A percentile compares a stretch with the other conserved stretches of the same genome.
Conservation (phyloP, 1,140 invertebrate species). For the Eumaeus atala region DNA sequence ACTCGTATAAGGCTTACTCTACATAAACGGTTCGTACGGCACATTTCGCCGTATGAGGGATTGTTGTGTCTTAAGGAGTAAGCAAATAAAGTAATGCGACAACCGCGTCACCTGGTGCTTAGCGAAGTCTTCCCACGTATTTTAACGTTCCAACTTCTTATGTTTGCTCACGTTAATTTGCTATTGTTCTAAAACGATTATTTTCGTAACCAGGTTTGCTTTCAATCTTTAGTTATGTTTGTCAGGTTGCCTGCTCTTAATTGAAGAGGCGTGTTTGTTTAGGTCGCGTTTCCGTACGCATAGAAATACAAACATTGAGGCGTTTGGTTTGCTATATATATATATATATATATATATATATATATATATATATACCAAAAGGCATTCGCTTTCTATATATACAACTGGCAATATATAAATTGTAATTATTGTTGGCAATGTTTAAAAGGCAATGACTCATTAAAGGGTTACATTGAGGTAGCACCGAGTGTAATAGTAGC, state of each 20-base stretch:
- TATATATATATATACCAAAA: too few relatives aligned
- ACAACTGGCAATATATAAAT: too few relatives aligned
- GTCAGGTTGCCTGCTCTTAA: not conserved
- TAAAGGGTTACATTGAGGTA: too few relatives aligned
- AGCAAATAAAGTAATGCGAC: conserved; percentile 53
- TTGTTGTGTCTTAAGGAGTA: conserved; percentile 45
- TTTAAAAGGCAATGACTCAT: too few relatives aligned
- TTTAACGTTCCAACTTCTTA: conserved; percentile 37
- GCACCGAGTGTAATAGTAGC: too few relatives aligned
- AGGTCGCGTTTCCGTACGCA: not conserved
- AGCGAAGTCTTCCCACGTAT: conserved; percentile 47
- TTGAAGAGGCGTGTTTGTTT: conserved; percentile 6
- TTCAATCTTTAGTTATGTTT: conserved; percentile 2
- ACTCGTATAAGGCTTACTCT: conserved; percentile 56
- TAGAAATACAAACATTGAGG: too few relatives aligned
- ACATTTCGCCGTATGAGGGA: conserved; percentile 45
- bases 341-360: too few relatives aligned
- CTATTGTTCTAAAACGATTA: conserved; percentile 48
- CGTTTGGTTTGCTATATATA: too few relatives aligned
- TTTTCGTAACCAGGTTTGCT: conserved; percentile 26
- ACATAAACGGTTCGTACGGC: conserved; percentile 37
- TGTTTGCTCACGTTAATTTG: conserved; percentile 44
- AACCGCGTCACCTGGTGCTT: conserved; percentile 46
- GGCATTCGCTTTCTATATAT: too few relatives aligned
- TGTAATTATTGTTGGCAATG: too few relatives aligned